Percentiles rank a stretch among this genome's conserved stretches.
Evolutionary conservation across 2,113 vertebrate species (phyloP).

Genomic region (Cairina moschata): DNA sequence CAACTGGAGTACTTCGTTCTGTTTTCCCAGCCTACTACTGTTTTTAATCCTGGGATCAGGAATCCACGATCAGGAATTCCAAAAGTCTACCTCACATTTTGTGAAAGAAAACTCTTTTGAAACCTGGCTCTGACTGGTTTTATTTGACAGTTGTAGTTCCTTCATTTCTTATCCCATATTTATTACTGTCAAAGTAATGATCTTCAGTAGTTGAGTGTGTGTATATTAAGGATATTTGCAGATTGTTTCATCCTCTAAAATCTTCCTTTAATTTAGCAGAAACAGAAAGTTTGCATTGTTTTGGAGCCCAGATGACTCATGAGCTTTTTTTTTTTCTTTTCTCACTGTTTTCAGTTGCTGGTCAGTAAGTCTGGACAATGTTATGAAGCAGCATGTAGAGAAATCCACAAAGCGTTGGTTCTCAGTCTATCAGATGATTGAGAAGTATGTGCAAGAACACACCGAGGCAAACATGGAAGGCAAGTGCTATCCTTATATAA

Average conservation of each 20-base stretch:
- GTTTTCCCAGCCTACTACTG: not conserved
- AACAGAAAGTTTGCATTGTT: not conserved
- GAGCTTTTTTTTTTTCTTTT: not conserved
- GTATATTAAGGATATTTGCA: not conserved
- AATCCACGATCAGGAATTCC: not conserved
- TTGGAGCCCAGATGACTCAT: not conserved
- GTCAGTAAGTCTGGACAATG: constrained; percentile 93
- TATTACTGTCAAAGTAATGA: not conserved
- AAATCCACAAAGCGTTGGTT: constrained; percentile 94
- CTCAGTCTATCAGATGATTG: constrained; percentile 94
- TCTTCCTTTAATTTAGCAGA: not conserved
- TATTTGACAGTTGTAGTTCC: not conserved
- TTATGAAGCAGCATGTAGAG: constrained; percentile 84
- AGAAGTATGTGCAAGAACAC: constrained; percentile 85
- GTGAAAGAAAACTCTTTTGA: not conserved
- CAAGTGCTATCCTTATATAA: constrained; percentile 25
- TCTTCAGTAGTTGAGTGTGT: not conserved
- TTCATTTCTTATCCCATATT: not conserved
- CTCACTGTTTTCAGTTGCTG: constrained; percentile 84
- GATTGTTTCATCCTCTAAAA: not conserved
- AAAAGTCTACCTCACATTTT: not conserved
- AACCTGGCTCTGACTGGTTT: not conserved
- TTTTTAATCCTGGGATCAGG: not conserved
- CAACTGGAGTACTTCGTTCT: not conserved
- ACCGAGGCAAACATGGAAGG: constrained; percentile 71